Evolutionary conservation across 2,888 invertebrate species (phyloP), one percentile per base, ranked within the genome.

Genomic region (Ormyrus thymus): DNA sequence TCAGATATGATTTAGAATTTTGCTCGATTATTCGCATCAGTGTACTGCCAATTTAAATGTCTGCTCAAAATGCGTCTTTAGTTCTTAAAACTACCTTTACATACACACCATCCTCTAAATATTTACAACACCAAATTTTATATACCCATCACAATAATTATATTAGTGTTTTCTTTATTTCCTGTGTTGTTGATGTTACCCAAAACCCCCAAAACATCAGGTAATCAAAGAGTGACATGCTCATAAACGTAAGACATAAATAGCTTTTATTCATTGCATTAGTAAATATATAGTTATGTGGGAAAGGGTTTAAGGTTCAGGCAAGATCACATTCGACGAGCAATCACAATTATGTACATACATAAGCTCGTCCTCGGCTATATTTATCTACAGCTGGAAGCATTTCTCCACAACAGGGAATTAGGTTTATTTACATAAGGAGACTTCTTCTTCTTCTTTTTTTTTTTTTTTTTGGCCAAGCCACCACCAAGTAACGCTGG

Each of bases 211-310:
- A 45, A 43, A 50, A 61, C 2, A 59, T 51, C 71, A 72, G 29
- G n/a, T 72, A 68, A 78, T 69, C 78, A 78, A 11, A 59, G 13
- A 55, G n/a, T 51, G 4, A 70, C 70, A 73, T 13, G 69, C 8
- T 15, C 10, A 64, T 29, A 10, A n/a, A 48, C 58, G 59, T 77
- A 50, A 76, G 13, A 58, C 65, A 65, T 71, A 80, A 61, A 69
- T 13, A 77, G 73, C 66, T 74, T 79, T 80, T 80, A 77, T 77
- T 61, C 50, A 80, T 80, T 80, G 74, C 77, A 65, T 61, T 73
- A 73, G 70, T 76, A 77, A 77, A 77, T 77, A 61, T 29, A 29
- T 29, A 29, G 29, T 29, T 29, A 68, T 15, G 50, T 65, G 58
- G 0, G 43, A 68, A 69, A 51, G 56, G 43, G 73, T 13, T 55